These are phyloP conservation scores for Synanthedon tipuliformis DNA, from an alignment of 2,888 invertebrate genomes.

Conservation along the genomic window DNA sequence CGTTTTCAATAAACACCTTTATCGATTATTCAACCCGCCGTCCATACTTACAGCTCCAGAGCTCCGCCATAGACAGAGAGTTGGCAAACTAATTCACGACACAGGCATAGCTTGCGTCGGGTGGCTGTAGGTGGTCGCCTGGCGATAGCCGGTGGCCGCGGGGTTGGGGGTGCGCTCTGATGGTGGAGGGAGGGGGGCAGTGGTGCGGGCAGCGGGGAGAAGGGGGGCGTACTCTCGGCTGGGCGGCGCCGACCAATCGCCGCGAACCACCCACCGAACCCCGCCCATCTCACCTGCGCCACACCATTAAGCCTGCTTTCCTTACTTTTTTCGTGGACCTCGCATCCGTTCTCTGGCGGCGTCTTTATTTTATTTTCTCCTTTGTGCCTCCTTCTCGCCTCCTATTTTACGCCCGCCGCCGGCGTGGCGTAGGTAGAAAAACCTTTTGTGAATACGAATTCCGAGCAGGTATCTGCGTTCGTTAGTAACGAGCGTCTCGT, in stretches of 20 bases:
- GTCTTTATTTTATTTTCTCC: constrained; percentile 71
- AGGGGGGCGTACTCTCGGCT: constrained; percentile 54
- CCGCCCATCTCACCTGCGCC: constrained; percentile 69
- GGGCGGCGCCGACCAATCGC: constrained; percentile 66
- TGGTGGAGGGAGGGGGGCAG: constrained; percentile 14
- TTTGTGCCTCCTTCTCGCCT: constrained; percentile 67
- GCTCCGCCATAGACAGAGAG: constrained; percentile 69
- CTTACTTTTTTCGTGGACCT: constrained; percentile 68
- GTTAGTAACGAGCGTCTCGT: constrained; percentile 60
- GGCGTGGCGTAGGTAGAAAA: constrained; percentile 53
- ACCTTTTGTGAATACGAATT: constrained; percentile 69
- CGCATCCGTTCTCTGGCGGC: constrained; percentile 63
- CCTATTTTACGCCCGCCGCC: constrained; percentile 64
- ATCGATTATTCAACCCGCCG: constrained; percentile 68
- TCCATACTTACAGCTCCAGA: constrained; percentile 66
- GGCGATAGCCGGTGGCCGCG: constrained; percentile 60
- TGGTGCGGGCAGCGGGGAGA: constrained; percentile 10
- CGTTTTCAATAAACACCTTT: constrained; percentile 71
- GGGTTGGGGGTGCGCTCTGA: constrained; percentile 19
- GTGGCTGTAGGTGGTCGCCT: constrained; percentile 60
- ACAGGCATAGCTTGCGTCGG: constrained; percentile 65
- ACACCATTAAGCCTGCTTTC: constrained; percentile 64
- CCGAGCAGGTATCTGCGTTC: constrained; percentile 64
- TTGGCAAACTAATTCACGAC: constrained; percentile 70
- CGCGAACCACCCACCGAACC: constrained; percentile 53